Conservation (phyloP, 64 coral and sea anemone genomes). For the Montipora cactus region DNA sequence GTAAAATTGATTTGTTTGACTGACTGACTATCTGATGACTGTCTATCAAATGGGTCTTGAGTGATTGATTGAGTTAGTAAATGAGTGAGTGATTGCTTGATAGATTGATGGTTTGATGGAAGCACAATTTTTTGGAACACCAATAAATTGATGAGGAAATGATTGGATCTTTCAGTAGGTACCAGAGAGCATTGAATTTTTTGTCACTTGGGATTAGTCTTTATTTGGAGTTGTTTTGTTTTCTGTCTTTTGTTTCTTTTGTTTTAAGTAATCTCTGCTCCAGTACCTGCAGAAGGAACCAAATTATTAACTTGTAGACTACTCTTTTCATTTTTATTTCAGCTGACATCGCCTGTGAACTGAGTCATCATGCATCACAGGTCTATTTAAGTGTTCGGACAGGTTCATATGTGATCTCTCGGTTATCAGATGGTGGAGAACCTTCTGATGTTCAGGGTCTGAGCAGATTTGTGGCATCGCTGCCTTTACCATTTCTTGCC, state of each 20-base stretch:
- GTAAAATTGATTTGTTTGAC: not conserved
- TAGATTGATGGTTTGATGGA: not conserved
- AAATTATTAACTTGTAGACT: too few species aligned
- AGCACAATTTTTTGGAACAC: too few species aligned
- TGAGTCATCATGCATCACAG: slow-evolving; percentile 77
- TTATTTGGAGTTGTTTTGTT: too few species aligned
- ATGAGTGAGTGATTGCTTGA: not conserved
- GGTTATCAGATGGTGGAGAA: slow-evolving; percentile 33
- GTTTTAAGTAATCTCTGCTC: too few species aligned
- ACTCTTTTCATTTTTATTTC: not conserved
- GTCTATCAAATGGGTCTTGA: not conserved
- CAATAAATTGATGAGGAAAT: too few species aligned
- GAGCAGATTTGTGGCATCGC: not conserved
- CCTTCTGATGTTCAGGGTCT: slow-evolving; percentile 39
- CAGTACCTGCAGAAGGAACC: too few species aligned
- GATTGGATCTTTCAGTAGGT: too few species aligned
- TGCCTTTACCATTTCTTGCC: slow-evolving; percentile 7
- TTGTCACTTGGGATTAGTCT: too few species aligned
- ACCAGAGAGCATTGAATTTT: too few species aligned
- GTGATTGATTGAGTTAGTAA: not conserved
- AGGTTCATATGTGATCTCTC: slow-evolving; percentile 55
- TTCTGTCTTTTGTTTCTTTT: too few species aligned
- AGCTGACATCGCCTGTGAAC: slow-evolving; percentile 86
- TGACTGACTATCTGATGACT: not conserved
- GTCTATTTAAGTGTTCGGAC: slow-evolving; percentile 75